phyloP scores from a whole-genome alignment of 2,888 invertebrate genomes.

The Caprella mutica region DNA sequence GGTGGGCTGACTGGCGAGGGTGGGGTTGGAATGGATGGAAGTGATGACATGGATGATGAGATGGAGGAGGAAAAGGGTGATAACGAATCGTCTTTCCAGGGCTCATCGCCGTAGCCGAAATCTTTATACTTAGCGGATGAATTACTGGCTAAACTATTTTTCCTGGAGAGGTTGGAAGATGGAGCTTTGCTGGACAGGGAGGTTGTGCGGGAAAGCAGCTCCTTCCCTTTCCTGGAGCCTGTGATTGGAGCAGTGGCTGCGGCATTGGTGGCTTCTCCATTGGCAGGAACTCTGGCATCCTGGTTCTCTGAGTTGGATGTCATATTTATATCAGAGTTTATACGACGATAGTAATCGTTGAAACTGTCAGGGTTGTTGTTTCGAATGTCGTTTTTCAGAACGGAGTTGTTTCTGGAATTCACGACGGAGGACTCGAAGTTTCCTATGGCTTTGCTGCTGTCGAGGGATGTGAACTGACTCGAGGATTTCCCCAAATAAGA shows the following conservation, averaged over 20 bases:
- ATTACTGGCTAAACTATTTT: neutral
- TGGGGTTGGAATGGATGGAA: conserved; percentile 4
- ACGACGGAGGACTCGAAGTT: neutral
- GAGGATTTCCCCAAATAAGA: no score
- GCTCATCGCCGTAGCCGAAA: neutral
- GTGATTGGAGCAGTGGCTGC: neutral
- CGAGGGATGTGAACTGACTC: no score
- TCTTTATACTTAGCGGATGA: neutral
- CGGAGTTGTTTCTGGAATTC: neutral
- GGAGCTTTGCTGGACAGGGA: neutral
- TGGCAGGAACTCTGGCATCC: neutral
- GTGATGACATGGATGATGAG: conserved; percentile 4
- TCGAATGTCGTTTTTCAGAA: neutral
- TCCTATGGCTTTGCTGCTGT: conserved; percentile 5
- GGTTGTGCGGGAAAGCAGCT: no score
- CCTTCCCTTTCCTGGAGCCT: no score
- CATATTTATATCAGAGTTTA: neutral
- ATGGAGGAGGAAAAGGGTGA: conserved; percentile 1
- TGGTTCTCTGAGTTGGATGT: neutral
- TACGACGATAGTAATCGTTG: no score
- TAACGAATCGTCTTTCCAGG: conserved; percentile 11
- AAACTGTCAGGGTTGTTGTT: neutral
- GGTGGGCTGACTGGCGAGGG: neutral
- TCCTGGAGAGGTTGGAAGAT: neutral
- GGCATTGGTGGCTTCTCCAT: neutral